Evolutionary conservation across 2,888 invertebrate species (phyloP), one percentile per base, ranked within the genome.

Genomic region (Epirrita christyi): DNA sequence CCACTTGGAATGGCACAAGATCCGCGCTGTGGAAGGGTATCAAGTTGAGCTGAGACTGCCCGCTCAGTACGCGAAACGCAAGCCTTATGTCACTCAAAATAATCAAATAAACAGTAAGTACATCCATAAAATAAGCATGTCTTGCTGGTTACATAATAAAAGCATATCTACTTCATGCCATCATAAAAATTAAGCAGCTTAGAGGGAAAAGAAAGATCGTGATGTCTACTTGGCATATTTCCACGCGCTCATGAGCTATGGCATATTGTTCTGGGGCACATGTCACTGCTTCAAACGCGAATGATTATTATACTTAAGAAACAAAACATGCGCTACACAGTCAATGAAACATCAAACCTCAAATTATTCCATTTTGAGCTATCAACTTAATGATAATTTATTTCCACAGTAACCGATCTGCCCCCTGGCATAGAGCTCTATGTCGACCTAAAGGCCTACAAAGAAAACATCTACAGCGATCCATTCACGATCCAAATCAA

Each of bases 371-470:
- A 15, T 6, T 2, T 40, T 3, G 4, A 32, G 8, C 14, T 32
- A n/a, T 41, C 7, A 4, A 10, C 11, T 28, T 4, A 21, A 14
- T 41, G 5, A 46, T 27, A 29, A 11, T 37, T 29, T 55, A 38
- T 36, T 10, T 15, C 78, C 85, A 0, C 81, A 94, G 94, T 94
- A 44, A 81, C 81, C 0, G 80, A 93, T 55, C 81, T 94, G 5
- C 93, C 94, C 6, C 92, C 94, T 6, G 94, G 94, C 13, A 84
- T 88, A 0, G 77, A 76, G 4, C 57, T 87, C 13, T 80, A 65
- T 64, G 93, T 96, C 59, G 94, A 94, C 72, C 93, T 96, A 0
- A 90, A 85, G 59, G 95, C 95, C 0, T 93, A 82, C 73, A 94
- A 93, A 63, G 93, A 93, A 55, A 78, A 88, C 0, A 92, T 94